Evolutionary conservation across 1,140 invertebrate species (phyloP).

Genomic region (Matsumurasca onukii): DNA sequence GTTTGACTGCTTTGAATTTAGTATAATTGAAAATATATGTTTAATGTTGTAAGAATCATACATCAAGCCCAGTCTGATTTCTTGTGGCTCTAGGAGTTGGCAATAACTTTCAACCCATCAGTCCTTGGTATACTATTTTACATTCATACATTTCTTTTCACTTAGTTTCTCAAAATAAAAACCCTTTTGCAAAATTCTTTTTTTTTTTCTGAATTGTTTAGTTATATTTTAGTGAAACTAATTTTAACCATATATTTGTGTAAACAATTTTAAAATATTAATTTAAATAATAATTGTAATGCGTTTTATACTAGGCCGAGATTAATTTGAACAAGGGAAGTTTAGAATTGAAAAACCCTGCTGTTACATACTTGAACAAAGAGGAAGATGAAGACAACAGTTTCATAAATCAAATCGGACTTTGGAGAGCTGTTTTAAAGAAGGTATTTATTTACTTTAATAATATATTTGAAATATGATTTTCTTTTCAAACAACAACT

Average conservation of each 20-base stretch:
- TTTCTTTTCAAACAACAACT: too few species aligned
- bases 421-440: slow-evolving; percentile 3
- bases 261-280: slow-evolving; percentile 10
- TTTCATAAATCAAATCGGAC: slow-evolving; percentile 2
- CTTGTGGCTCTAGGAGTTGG: too few species aligned
- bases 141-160: too few species aligned
- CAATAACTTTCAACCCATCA: too few species aligned
- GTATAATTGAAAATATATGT: too few species aligned
- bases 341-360: slow-evolving; percentile 13
- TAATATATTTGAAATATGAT: too few species aligned
- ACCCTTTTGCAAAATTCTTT: not conserved
- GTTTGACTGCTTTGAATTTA: too few species aligned
- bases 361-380: slow-evolving; percentile 16
- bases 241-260: slow-evolving; percentile 20
- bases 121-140: too few species aligned
- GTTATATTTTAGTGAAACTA: not conserved
- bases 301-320: slow-evolving; percentile 28
- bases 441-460: slow-evolving; percentile 18
- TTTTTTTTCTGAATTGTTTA: not conserved
- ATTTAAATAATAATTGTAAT: not conserved
- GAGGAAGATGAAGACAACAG: slow-evolving; percentile 2
- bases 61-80: too few species aligned
- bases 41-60: too few species aligned
- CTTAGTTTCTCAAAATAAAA: too few species aligned
- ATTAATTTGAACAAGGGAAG: slow-evolving; percentile 25